phyloP scores from a whole-genome alignment of 2,797 vertebrate genomes.

The Rhinophrynus dorsalis region DNA sequence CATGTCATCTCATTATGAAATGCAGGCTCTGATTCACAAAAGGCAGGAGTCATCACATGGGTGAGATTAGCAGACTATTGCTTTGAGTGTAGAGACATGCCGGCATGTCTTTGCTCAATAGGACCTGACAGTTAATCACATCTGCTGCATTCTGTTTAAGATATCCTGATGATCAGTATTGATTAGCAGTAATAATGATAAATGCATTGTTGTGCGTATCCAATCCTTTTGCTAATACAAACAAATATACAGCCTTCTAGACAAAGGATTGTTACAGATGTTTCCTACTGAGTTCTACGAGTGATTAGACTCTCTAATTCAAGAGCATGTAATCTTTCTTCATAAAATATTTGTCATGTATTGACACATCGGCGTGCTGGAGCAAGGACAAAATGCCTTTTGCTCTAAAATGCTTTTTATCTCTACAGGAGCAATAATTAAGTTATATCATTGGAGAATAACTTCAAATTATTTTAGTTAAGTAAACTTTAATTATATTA shows the following conservation, averaged over 20 bases:
- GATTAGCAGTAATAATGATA: conserved; percentile 44
- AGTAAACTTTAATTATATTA: too few relatives aligned
- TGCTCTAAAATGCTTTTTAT: neutral
- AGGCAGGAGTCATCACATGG: conserved; percentile 12
- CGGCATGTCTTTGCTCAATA: conserved; percentile 19
- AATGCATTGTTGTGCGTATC: conserved; percentile 29
- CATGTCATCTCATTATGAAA: conserved; percentile 31
- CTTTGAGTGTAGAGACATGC: neutral
- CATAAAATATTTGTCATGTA: conserved; percentile 32
- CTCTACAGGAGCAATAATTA: neutral
- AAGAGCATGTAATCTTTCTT: conserved; percentile 27
- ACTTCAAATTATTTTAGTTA: too few relatives aligned
- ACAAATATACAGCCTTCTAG: conserved; percentile 23
- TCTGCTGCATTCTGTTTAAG: conserved; percentile 41
- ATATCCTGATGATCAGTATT: conserved; percentile 44
- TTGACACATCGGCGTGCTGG: conserved; percentile 10
- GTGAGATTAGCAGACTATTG: neutral
- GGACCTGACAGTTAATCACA: conserved; percentile 39
- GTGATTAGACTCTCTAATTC: conserved; percentile 5
- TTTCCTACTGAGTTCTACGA: conserved; percentile 3
- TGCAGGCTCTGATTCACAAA: conserved; percentile 10
- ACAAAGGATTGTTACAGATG: conserved; percentile 26
- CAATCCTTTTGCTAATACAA: conserved; percentile 28
- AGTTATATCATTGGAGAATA: conserved; percentile 3
- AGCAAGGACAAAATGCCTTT: neutral